Conservation (phyloP, 2,113 vertebrate genomes). For the Ophiodon elongatus region DNA sequence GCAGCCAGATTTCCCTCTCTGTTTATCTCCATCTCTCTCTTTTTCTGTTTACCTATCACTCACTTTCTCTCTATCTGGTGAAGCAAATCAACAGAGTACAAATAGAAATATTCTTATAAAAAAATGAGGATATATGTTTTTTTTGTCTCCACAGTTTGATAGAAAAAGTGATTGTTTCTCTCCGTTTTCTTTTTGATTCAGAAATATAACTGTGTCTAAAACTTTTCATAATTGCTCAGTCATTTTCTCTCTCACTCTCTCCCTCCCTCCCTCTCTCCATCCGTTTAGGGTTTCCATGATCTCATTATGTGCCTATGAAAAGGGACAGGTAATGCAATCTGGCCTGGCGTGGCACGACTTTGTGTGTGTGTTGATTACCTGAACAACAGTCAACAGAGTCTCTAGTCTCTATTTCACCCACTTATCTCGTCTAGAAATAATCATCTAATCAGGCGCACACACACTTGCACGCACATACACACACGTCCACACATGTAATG, state of each 20-base stretch:
- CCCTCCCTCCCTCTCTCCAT: slow-evolving; percentile 63
- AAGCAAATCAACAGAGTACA: not conserved
- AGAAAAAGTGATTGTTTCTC: not conserved
- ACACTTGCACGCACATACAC: not conserved
- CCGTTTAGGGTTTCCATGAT: slow-evolving; percentile 94
- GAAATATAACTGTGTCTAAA: not conserved
- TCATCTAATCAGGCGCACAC: slow-evolving; percentile 86
- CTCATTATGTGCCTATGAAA: slow-evolving; percentile 94
- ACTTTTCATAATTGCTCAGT: not conserved
- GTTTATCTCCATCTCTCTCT: slow-evolving; percentile 39
- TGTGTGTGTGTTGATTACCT: slow-evolving; percentile 87
- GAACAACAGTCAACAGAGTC: slow-evolving; percentile 86
- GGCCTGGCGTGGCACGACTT: slow-evolving; percentile 78
- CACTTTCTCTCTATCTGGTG: slow-evolving; percentile 23
- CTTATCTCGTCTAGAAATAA: slow-evolving; percentile 90
- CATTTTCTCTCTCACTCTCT: not conserved
- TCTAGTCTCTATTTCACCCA: slow-evolving; percentile 91
- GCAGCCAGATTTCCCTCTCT: slow-evolving; percentile 77
- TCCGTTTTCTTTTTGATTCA: not conserved
- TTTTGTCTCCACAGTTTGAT: not conserved
- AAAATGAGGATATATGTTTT: not conserved
- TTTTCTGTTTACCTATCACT: slow-evolving; percentile 17
- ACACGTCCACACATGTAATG: not conserved
- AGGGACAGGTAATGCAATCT: slow-evolving; percentile 93
- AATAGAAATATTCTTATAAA: not conserved